Evolutionary conservation across 2,113 vertebrate genomes (phyloP), one percentile per base, ranked within the genome.

Genomic region (Herpetotheres cachinnans): DNA sequence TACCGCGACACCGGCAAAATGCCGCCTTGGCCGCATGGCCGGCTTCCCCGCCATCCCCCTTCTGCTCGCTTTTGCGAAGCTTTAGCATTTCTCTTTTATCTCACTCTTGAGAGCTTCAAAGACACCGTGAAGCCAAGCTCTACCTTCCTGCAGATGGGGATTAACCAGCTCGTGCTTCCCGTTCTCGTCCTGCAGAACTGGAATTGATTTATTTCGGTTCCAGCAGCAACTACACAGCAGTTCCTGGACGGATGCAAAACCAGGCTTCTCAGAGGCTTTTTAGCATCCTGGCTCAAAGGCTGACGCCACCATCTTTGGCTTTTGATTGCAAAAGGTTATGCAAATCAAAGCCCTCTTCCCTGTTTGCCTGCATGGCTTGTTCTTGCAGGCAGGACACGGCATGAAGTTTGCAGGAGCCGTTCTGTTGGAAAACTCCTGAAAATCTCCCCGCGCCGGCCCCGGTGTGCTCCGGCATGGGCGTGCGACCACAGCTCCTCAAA

Each of bases 51-150:
- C 78, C 34, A 1, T 24, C 55, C 62, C 24, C 36, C 36, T 74
- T 55, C 85, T 19, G 61, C 90, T n/a, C 1, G 3, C 67, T 62
- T 32, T 18, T 26, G 24, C 22, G 13, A 3, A 82, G 70, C 62
- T 82, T 85, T 65, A 74, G 56, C 74, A 11, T 92, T 92, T 89
- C 95, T 42, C 94, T 96, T 91, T 95, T 22, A 86, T 96, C 82
- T 95, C 40, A 0, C 50, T 44, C 86, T 12, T 69, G 62, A 0
- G 17, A 87, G 85, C 90, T 93, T 95, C 95, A 94, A 95, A 97
- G 94, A 10, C 6, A 3, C 77, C 1, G 20, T 6, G 62, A 10
- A 83, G 94, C 77, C 72, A 8, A 61, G 91, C 38, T 20, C 86
- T 22, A 13, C 94, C 86, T 92, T 63, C 20, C 83, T 38, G 82